These are phyloP conservation scores for Chamaea fasciata DNA, from an alignment of 2,113 vertebrate genomes.

Conservation along the genomic window DNA sequence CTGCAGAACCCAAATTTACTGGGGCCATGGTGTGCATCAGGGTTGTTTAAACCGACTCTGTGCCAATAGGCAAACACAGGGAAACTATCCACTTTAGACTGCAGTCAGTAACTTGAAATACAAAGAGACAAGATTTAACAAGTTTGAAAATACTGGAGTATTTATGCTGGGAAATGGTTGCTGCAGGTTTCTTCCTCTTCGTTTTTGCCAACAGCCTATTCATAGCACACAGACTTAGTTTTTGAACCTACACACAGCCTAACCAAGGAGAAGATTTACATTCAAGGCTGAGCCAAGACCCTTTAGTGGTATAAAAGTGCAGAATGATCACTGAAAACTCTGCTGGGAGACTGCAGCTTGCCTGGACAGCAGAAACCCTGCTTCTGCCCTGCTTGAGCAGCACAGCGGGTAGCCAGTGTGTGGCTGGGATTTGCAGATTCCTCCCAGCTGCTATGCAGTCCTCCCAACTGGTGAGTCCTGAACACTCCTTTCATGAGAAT, in stretches of 20 bases:
- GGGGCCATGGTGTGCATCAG: background rate
- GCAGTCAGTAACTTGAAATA: background rate
- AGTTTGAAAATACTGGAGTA: background rate
- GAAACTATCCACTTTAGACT: background rate
- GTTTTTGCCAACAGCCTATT: background rate
- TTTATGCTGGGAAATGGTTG: background rate
- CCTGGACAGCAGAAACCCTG: background rate
- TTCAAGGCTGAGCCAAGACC: background rate
- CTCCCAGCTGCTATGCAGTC: rapidly evolving
- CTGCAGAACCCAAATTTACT: background rate
- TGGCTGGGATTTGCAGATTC: rapidly evolving
- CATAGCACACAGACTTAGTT: background rate
- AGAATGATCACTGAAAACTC: background rate
- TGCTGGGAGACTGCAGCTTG: background rate
- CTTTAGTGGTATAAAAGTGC: background rate
- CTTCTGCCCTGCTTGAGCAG: background rate
- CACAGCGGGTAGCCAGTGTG: rapidly evolving
- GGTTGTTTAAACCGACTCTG: background rate
- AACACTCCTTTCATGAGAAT: background rate
- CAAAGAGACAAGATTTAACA: background rate
- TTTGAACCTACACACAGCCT: background rate
- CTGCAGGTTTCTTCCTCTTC: background rate
- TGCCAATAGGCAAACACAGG: background rate
- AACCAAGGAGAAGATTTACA: background rate
- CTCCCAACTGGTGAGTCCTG: background rate